Conservation (phyloP, 92 coral and sea anemone species). For the Epizoanthus ramosus region DNA sequence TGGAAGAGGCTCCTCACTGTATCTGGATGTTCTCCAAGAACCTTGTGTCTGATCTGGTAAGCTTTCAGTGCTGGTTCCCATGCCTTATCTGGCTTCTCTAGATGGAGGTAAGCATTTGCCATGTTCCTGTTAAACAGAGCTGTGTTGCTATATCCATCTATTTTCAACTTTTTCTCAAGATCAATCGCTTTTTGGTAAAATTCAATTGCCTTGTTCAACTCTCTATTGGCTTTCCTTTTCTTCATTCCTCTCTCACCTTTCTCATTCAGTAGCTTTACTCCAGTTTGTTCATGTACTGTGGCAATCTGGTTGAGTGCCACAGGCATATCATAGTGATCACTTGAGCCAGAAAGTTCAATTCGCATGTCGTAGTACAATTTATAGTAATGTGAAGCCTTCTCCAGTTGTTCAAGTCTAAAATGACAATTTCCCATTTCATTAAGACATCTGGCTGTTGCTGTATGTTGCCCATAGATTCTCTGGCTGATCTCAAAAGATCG, state of each 20-base stretch:
- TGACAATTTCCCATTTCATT: constrained; percentile 72
- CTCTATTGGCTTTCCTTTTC: constrained; percentile 19
- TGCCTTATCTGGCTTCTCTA: constrained; percentile 50
- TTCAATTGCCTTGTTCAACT: constrained; percentile 51
- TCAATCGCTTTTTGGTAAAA: constrained; percentile 55
- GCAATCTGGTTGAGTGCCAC: constrained; percentile 71
- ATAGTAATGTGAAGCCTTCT: constrained; percentile 42
- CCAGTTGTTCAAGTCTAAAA: constrained; percentile 27
- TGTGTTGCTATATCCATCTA: constrained; percentile 59
- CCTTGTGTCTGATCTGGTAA: constrained; percentile 46
- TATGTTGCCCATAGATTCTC: constrained; percentile 19
- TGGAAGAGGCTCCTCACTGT: constrained; percentile 69
- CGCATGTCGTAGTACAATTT: constrained; percentile 44
- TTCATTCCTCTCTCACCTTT: neutral
- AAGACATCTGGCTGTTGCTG: constrained; percentile 53
- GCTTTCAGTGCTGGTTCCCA: constrained; percentile 58
- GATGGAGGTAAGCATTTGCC: constrained; percentile 59
- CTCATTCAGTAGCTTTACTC: constrained; percentile 31
- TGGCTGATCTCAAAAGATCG: constrained; percentile 37
- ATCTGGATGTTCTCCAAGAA: constrained; percentile 60
- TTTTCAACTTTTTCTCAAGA: constrained; percentile 54
- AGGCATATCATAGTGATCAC: constrained; percentile 66
- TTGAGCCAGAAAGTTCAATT: constrained; percentile 48
- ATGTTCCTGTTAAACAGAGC: constrained; percentile 65
- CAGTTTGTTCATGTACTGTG: constrained; percentile 46